These are phyloP conservation scores for Pissodes strobi DNA, from an alignment of 1,140 invertebrate genomes.

Conservation along the genomic window DNA sequence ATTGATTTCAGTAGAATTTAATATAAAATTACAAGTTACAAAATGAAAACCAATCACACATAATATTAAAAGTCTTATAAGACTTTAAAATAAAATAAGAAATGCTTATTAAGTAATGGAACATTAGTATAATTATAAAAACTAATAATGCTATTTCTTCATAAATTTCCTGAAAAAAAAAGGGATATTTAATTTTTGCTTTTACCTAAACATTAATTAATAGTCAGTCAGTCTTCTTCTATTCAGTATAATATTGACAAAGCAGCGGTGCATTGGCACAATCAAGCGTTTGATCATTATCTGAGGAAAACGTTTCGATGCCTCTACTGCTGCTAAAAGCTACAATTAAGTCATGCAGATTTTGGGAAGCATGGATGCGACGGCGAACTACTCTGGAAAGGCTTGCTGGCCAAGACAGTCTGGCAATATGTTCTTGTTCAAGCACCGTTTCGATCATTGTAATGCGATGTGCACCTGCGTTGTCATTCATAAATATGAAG, in stretches of 20 bases:
- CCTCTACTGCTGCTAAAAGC: constrained; percentile 1
- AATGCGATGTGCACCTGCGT: too few species aligned
- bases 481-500: constrained; percentile 12
- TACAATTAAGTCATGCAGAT: too few species aligned
- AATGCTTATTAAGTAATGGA: too few species aligned
- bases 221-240: constrained; percentile 3
- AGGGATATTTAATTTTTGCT: too few species aligned
- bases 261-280: constrained; percentile 5
- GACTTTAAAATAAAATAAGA: too few species aligned
- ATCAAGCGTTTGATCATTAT: constrained; percentile 16
- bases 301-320: constrained; percentile 12
- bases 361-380: neutral
- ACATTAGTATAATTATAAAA: too few species aligned
- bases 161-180: too few species aligned
- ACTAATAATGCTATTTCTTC: too few species aligned
- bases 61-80: too few species aligned
- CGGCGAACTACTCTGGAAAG: constrained; percentile 4
- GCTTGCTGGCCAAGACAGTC: constrained; percentile 3
- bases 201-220: constrained; percentile 2
- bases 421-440: constrained; percentile 4
- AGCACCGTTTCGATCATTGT: constrained; percentile 6
- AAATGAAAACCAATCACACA: too few species aligned
- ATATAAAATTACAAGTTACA: too few species aligned
- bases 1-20: too few species aligned
- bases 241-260: constrained; percentile 1